Conservation (phyloP, 2,888 invertebrate genomes). For the Leucania comma region DNA sequence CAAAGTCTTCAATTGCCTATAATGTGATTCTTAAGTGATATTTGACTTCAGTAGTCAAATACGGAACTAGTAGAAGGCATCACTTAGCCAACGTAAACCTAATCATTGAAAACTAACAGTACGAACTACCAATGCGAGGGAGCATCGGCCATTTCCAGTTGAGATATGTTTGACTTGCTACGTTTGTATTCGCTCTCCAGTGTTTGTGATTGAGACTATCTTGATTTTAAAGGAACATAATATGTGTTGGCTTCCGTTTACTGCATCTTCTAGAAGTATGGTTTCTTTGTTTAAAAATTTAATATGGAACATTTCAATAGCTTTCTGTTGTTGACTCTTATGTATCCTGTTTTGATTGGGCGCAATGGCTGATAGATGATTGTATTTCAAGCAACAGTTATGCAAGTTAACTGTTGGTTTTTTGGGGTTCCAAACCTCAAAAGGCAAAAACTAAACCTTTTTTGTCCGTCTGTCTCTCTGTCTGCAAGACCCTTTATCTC, state of each 20-base stretch:
- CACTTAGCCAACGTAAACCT: constrained; percentile 78
- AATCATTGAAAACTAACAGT: constrained; percentile 82
- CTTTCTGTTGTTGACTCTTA: constrained; percentile 23
- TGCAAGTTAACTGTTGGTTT: background rate
- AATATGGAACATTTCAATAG: constrained; percentile 48
- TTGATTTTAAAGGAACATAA: constrained; percentile 52
- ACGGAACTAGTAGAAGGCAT: constrained; percentile 72
- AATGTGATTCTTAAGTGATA: constrained; percentile 60
- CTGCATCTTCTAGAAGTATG: constrained; percentile 7
- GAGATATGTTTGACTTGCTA: constrained; percentile 67
- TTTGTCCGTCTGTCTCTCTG: no score
- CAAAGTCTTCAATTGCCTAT: constrained; percentile 59
- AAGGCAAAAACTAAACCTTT: no score
- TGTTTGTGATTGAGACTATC: constrained; percentile 65
- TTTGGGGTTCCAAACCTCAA: no score
- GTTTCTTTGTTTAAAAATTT: constrained; percentile 44
- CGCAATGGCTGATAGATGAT: constrained; percentile 4
- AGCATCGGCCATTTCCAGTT: constrained; percentile 55
- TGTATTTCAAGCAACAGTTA: background rate
- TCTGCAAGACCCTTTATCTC: no score
- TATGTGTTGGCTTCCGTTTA: constrained; percentile 34
- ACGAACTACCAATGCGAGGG: constrained; percentile 57
- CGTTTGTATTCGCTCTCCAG: constrained; percentile 62
- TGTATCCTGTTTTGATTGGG: constrained; percentile 27
- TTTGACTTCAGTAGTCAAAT: constrained; percentile 76